These are phyloP conservation scores for Plebejus anna DNA, from an alignment of 2,888 invertebrate genomes.

Conservation along the genomic window DNA sequence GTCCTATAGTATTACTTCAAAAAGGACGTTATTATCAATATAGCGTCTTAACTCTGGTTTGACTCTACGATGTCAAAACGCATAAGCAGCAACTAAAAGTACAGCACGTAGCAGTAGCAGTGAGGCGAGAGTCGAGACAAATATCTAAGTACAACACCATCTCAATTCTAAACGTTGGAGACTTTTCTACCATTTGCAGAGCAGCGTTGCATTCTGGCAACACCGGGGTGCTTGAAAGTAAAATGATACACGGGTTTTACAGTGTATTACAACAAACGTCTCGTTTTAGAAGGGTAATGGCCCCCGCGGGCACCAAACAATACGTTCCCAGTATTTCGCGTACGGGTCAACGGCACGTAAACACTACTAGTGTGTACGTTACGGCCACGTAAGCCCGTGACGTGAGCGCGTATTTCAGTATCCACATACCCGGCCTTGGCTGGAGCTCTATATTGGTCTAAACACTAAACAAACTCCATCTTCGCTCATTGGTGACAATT, in stretches of 20 bases:
- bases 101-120: not conserved
- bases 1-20: no score
- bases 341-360: conserved; percentile 68
- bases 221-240: conserved; percentile 37
- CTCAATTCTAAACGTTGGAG: not conserved
- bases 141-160: not conserved
- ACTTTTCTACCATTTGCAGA: not conserved
- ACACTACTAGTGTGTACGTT: conserved; percentile 46
- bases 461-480: not conserved
- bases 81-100: not conserved
- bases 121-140: not conserved
- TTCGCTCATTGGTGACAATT: not conserved
- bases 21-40: no score
- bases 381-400: conserved; percentile 40
- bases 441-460: not conserved
- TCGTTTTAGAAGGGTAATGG: conserved; percentile 66
- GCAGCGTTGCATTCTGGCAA: not conserved
- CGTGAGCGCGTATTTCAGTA: conserved; percentile 37
- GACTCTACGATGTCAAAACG: not conserved
- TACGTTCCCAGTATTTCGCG: conserved; percentile 63
- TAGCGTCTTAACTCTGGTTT: not conserved
- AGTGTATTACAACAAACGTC: conserved; percentile 63
- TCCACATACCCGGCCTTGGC: conserved; percentile 5
- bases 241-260: conserved; percentile 57
- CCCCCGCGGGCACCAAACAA: conserved; percentile 64